phyloP scores from a whole-genome alignment of 2,797 vertebrate genomes.

The Amblyraja radiata region DNA sequence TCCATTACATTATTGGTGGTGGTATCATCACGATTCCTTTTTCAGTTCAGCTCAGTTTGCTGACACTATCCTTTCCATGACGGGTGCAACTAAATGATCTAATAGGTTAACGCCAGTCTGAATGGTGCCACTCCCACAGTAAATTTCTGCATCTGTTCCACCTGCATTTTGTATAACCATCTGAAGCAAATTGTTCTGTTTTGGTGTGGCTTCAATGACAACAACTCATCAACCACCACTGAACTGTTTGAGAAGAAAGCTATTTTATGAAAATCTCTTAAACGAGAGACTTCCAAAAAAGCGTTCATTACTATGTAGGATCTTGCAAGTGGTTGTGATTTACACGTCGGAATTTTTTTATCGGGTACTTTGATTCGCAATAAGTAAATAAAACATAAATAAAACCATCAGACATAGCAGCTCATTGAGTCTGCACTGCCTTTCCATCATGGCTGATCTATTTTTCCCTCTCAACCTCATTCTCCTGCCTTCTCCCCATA shows the following conservation, averaged over 20 bases:
- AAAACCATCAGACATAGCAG: background rate
- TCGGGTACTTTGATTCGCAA: background rate
- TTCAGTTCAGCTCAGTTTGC: background rate
- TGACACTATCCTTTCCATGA: background rate
- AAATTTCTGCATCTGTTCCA: background rate
- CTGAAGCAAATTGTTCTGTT: background rate
- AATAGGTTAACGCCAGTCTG: background rate
- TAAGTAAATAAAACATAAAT: background rate
- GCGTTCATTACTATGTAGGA: background rate
- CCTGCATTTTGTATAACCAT: background rate
- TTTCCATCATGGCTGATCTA: no score
- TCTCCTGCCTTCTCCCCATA: no score
- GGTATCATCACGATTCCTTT: background rate
- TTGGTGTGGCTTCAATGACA: no score
- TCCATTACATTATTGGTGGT: background rate
- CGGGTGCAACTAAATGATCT: background rate
- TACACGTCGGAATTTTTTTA: background rate
- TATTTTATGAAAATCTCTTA: background rate
- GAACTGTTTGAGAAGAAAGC: background rate
- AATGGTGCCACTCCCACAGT: background rate
- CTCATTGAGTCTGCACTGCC: no score
- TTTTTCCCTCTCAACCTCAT: no score
- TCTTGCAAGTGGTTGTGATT: background rate
- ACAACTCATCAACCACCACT: background rate
- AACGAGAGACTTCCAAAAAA: background rate